These are phyloP conservation scores for Diaprepes abbreviatus DNA, from an alignment of 2,888 invertebrate species.

Conservation along the genomic window DNA sequence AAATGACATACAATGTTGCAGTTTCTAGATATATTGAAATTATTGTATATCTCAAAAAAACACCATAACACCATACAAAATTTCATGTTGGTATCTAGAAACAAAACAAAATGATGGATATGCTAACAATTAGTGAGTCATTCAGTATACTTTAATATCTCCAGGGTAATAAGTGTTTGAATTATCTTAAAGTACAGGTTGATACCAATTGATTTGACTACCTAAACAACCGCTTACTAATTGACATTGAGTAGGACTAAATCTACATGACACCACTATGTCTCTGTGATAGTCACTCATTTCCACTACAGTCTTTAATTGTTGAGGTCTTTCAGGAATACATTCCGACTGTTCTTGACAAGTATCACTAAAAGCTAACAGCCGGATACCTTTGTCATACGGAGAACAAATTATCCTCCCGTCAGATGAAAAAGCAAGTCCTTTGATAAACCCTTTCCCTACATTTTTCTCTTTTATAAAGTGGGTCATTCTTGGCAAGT, in stretches of 20 bases:
- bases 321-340: constrained; percentile 69
- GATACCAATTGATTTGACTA: constrained; percentile 92
- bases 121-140: too few relatives aligned
- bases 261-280: constrained; percentile 90
- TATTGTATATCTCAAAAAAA: too few relatives aligned
- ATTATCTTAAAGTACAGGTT: constrained; percentile 71
- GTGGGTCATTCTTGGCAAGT: constrained; percentile 84
- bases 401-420: constrained; percentile 93
- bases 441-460: constrained; percentile 93
- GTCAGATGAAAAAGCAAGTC: constrained; percentile 90
- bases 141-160: too few relatives aligned
- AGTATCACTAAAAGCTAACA: constrained; percentile 82
- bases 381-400: constrained; percentile 87
- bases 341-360: constrained; percentile 85
- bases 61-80: too few relatives aligned
- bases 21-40: too few relatives aligned
- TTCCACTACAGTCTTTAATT: constrained; percentile 77
- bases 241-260: constrained; percentile 88
- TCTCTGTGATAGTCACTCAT: constrained; percentile 83
- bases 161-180: neutral
- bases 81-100: too few relatives aligned
- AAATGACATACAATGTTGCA: too few relatives aligned
- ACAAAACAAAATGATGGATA: too few relatives aligned
- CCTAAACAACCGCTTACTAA: constrained; percentile 92
- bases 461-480: constrained; percentile 89